Conservation (phyloP, 2,113 vertebrate species). For the Meriones unguiculatus region DNA sequence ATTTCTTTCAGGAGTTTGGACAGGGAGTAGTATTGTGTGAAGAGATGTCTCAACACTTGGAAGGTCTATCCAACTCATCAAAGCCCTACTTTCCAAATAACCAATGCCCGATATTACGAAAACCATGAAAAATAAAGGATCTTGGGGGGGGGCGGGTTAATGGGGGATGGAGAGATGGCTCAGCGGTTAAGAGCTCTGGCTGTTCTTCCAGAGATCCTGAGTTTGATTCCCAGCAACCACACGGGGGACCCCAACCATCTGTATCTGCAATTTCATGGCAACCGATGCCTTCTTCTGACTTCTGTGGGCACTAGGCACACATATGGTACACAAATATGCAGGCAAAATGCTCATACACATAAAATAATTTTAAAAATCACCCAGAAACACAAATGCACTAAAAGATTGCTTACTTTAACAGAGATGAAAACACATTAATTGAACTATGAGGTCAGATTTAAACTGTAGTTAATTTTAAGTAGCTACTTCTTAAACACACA, state of each 20-base stretch:
- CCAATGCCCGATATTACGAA: neutral
- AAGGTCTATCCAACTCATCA: neutral
- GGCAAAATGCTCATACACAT: neutral
- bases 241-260: neutral
- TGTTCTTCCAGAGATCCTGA: neutral
- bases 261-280: neutral
- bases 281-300: neutral
- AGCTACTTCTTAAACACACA: neutral
- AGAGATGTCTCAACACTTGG: neutral
- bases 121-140: neutral
- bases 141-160: neutral
- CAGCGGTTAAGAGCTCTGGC: neutral
- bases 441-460: constrained; percentile 5
- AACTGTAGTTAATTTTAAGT: constrained; percentile 4
- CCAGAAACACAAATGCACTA: neutral
- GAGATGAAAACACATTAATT: neutral
- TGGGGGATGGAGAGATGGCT: neutral
- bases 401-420: neutral
- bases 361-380: neutral
- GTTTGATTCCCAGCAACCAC: neutral
- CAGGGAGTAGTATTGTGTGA: neutral
- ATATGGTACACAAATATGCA: neutral
- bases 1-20: neutral
- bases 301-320: neutral
- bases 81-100: neutral